Evolutionary conservation across 1,140 invertebrate genomes (phyloP), one percentile per base, ranked within the genome.

Genomic region (Formica exsecta): DNA sequence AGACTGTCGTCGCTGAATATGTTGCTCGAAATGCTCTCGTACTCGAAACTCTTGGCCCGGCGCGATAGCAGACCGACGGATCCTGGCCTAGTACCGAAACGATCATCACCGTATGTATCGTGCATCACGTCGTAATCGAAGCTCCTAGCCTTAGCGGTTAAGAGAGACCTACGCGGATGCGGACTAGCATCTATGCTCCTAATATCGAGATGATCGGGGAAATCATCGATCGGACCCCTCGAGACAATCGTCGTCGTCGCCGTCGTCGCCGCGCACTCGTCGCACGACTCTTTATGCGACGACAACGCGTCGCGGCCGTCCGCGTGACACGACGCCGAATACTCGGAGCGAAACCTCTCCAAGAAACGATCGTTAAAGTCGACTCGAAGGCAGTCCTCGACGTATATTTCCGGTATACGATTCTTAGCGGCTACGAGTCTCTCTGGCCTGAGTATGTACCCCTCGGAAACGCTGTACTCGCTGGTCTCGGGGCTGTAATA

Each of bases 1-100:
- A 95, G 88, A 88, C 94, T 95, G 85, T 95, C 95, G 88, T 95
- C 95, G 91, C 95, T 95, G 91, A 95, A 95, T 90, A 95, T 95
- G 87, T 95, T 95, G 71, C 87, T 92, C 3, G 94, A 93, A 11
- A 95, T 87, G 83, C 89, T 93, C 74, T 94, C 93, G 88, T 94
- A 95, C 84, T 95, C 94, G 83, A 95, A 94, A 87, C 93, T 95
- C 89, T 92, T 93, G 16, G 93, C 93, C 36, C 92, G 87, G 44
- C 92, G 89, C 32, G 93, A 92, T 11, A 92, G 79, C 70, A 87
- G 79, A 61, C 76, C 71, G 29, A 61, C 59, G 68, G 65, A 44
- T 29, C 77, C 79, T 73, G 65, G 85, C 77, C 77, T 83, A 74
- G 57, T 83, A 83, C 61, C 85, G 76, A 76, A 90, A 64, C 89